These are phyloP conservation scores for Polymixis lichenea DNA, from an alignment of 2,888 invertebrate genomes.

Conservation along the genomic window DNA sequence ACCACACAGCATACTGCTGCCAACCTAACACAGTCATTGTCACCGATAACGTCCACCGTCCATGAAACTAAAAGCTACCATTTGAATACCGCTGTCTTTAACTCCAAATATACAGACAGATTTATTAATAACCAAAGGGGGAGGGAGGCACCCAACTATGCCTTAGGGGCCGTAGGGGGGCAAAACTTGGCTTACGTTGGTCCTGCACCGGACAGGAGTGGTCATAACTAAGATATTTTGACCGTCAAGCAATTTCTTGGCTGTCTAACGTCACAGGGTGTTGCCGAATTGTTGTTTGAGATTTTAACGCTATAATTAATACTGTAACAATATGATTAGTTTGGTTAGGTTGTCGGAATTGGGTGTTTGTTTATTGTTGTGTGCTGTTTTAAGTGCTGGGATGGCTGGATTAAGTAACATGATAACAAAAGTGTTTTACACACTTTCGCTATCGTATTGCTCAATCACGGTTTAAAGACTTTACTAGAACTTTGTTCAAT, in stretches of 20 bases:
- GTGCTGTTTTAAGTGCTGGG: conserved; percentile 16
- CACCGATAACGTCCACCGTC: conserved; percentile 70
- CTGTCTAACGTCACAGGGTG: conserved; percentile 83
- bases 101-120: conserved; percentile 88
- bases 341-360: conserved; percentile 56
- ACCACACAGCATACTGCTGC: conserved; percentile 36
- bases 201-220: conserved; percentile 89
- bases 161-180: conserved; percentile 79
- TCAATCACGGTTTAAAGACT: neutral
- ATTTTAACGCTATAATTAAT: conserved; percentile 79
- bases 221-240: conserved; percentile 91
- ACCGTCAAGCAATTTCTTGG: conserved; percentile 90
- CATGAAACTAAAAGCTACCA: conserved; percentile 69
- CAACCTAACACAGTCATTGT: conserved; percentile 68
- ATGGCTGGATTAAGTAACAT: neutral
- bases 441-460: no score
- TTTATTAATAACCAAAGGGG: conserved; percentile 87
- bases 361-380: conserved; percentile 45
- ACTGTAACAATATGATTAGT: conserved; percentile 77
- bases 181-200: conserved; percentile 88
- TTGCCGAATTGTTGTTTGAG: conserved; percentile 76
- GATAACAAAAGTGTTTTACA: conserved; percentile 17
- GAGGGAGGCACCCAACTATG: conserved; percentile 77
- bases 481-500: neutral
- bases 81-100: conserved; percentile 85